Percentiles rank a stretch among this genome's conserved stretches.
These are phyloP conservation scores for Osmerus mordax DNA, from an alignment of 2,113 vertebrate species.

Conservation along the genomic window DNA sequence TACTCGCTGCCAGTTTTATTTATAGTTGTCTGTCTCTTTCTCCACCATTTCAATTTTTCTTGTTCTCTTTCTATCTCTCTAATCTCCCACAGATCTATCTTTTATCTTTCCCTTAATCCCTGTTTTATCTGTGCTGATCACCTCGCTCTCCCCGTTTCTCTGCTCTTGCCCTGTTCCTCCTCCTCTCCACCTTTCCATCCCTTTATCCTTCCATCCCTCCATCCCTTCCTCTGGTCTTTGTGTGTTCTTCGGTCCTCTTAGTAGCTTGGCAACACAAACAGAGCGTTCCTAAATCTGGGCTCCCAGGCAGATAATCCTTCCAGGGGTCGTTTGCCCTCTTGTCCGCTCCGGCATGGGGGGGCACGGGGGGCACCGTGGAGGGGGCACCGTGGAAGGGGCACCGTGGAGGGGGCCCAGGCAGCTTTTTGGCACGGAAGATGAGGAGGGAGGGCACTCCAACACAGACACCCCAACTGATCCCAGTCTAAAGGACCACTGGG, in stretches of 20 bases:
- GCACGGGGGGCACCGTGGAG: background rate
- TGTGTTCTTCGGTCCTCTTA: background rate
- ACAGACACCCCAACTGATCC: constrained; percentile 52
- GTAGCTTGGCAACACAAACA: constrained; percentile 48
- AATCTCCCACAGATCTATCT: background rate
- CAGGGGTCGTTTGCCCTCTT: constrained; percentile 4
- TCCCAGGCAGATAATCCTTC: constrained; percentile 40
- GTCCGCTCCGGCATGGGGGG: constrained; percentile 23
- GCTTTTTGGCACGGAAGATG: constrained; percentile 38
- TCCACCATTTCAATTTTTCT: background rate
- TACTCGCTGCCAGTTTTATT: constrained; percentile 14
- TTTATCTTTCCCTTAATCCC: constrained; percentile 3
- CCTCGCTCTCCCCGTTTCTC: background rate
- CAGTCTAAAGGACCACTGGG: constrained; percentile 47
- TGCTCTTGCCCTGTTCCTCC: constrained; percentile 7
- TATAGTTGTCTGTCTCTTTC: background rate
- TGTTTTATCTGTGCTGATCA: background rate
- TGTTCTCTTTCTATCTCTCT: background rate
- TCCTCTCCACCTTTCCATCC: background rate
- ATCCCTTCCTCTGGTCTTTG: constrained; percentile 1
- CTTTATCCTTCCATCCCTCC: background rate
- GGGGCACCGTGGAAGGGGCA: background rate
- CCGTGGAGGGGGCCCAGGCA: constrained; percentile 36
- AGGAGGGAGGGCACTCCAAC: constrained; percentile 46
- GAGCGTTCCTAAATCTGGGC: constrained; percentile 27